Evolutionary conservation across 2,888 invertebrate species (phyloP).

Genomic region (Seira sanloemensis): DNA sequence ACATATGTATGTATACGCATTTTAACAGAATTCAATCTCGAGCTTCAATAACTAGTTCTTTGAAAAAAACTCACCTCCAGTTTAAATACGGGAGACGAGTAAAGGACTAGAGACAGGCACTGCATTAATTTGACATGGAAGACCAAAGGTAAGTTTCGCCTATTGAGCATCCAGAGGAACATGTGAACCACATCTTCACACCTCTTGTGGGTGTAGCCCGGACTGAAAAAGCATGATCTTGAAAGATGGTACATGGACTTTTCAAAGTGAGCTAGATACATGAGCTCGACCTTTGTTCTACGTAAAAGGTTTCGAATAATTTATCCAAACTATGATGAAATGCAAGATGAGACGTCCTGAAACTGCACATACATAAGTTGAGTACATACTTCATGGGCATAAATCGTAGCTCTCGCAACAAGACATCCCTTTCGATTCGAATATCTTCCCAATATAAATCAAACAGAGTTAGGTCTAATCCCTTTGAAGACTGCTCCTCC

Average conservation of each 20-base stretch:
- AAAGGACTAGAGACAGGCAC: slow-evolving; percentile 43
- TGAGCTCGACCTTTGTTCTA: slow-evolving; percentile 40
- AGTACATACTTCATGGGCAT: slow-evolving; percentile 39
- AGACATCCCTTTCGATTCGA: slow-evolving; percentile 38
- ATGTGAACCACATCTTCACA: slow-evolving; percentile 53
- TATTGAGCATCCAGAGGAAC: slow-evolving; percentile 49
- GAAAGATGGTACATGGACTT: slow-evolving; percentile 46
- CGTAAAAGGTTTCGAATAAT: neutral
- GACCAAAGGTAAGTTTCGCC: slow-evolving; percentile 47
- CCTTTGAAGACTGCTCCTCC: slow-evolving; percentile 13
- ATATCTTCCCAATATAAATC: slow-evolving; percentile 63
- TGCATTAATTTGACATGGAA: slow-evolving; percentile 57
- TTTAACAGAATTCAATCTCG: no score
- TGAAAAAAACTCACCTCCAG: slow-evolving; percentile 39
- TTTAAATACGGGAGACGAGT: slow-evolving; percentile 50
- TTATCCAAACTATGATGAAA: neutral
- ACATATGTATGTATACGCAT: neutral
- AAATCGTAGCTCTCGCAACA: slow-evolving; percentile 39
- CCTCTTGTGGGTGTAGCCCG: slow-evolving; percentile 38
- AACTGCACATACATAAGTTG: no score
- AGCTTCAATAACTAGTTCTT: neutral
- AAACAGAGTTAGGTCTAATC: slow-evolving; percentile 33
- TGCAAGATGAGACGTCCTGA: neutral
- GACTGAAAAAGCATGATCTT: slow-evolving; percentile 54
- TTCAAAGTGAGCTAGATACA: slow-evolving; percentile 22